phyloP scores from a whole-genome alignment of 1,140 invertebrate genomes.

The Dendrolimus punctatus region DNA sequence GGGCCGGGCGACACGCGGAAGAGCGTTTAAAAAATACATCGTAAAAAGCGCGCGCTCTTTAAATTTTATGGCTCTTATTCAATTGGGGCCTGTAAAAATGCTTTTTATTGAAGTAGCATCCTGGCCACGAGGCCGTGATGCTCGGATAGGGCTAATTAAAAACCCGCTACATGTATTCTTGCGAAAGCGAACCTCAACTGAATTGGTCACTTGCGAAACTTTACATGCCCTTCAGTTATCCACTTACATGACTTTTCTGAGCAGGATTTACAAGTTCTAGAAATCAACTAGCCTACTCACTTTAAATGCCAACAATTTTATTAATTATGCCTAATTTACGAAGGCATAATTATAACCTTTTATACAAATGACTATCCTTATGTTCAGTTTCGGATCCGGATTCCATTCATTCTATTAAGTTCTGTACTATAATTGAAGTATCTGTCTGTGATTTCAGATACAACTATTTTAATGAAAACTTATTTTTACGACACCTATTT shows the following conservation, averaged over 20 bases:
- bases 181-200: conserved; percentile 33
- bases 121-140: conserved; percentile 55
- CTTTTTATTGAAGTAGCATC: conserved; percentile 64
- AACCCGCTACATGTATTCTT: conserved; percentile 40
- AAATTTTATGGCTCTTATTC: conserved; percentile 63
- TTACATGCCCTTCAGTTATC: conserved; percentile 20
- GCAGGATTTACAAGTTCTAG: conserved; percentile 12
- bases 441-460: no score
- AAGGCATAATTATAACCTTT: no score
- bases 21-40: conserved; percentile 48
- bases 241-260: conserved; percentile 14
- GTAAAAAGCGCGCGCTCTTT: conserved; percentile 61
- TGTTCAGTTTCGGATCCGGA: no score
- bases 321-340: no score
- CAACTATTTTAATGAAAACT: no score
- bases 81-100: conserved; percentile 67
- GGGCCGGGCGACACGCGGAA: conserved; percentile 49
- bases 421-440: no score
- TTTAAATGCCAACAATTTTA: no score
- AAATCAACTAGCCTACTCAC: not conserved
- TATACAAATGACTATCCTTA: no score
- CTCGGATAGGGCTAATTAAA: conserved; percentile 60
- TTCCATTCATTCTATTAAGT: no score
- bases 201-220: conserved; percentile 27
- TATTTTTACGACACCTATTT: no score